These are phyloP conservation scores for Phyllostomus hastatus DNA, from an alignment of 2,113 vertebrate species.

Conservation along the genomic window DNA sequence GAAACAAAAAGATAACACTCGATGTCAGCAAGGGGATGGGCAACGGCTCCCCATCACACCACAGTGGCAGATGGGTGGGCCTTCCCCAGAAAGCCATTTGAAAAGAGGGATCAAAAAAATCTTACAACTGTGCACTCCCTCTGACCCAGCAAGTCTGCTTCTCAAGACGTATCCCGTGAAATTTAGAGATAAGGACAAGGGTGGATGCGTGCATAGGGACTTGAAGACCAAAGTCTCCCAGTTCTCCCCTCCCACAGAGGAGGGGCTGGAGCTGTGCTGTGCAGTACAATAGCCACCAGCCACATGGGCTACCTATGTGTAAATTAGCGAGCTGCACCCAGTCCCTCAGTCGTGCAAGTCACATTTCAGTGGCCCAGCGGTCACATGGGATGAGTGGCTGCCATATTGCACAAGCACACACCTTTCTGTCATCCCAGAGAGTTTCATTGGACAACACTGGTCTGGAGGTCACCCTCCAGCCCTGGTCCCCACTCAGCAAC, in stretches of 20 bases:
- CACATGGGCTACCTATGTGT: accelerated
- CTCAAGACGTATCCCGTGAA: neutral
- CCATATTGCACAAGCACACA: accelerated
- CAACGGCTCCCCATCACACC: accelerated
- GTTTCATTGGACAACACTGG: neutral
- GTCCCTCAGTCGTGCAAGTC: accelerated
- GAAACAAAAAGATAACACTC: accelerated
- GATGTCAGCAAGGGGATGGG: accelerated
- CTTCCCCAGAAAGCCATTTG: neutral
- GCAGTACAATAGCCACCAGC: accelerated
- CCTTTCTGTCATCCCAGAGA: neutral
- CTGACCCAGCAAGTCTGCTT: neutral
- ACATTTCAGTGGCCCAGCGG: accelerated
- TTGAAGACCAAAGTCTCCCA: neutral
- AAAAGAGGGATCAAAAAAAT: neutral
- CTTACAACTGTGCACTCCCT: neutral
- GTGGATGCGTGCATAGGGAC: neutral
- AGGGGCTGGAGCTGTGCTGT: neutral
- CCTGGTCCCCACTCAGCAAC: neutral
- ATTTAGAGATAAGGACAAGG: neutral
- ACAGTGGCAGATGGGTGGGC: accelerated
- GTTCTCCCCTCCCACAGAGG: too few species aligned
- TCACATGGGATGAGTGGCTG: accelerated
- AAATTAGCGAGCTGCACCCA: too few species aligned
- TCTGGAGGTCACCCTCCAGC: neutral